Percentiles rank a stretch among this genome's conserved stretches.
These are phyloP conservation scores for Ictalurus punctatus DNA, from an alignment of 2,113 vertebrate genomes.

Conservation along the genomic window DNA sequence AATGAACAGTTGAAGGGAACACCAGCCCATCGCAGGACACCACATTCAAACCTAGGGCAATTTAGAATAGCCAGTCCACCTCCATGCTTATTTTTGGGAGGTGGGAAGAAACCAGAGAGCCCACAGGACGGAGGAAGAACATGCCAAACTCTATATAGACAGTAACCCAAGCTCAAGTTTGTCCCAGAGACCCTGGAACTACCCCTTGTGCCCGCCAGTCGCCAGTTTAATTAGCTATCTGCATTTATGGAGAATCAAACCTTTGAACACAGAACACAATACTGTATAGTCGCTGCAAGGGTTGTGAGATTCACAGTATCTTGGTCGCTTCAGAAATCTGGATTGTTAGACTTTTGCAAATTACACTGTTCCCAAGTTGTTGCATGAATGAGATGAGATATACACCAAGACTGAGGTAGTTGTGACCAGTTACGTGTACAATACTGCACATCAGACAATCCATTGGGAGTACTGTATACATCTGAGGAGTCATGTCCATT, in stretches of 20 bases:
- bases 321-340: neutral
- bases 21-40: neutral
- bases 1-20: neutral
- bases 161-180: neutral
- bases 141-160: neutral
- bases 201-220: neutral
- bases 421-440: too few species aligned
- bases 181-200: neutral
- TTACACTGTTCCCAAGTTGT: neutral
- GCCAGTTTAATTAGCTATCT: neutral
- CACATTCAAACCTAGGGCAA: too few species aligned
- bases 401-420: neutral
- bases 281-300: too few species aligned
- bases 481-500: neutral
- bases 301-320: too few species aligned
- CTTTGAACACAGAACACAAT: neutral
- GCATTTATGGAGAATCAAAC: neutral
- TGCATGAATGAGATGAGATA: neutral
- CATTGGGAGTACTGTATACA: neutral
- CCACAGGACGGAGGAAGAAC: neutral
- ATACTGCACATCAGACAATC: too few species aligned
- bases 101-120: neutral
- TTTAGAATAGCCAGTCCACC: neutral
- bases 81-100: neutral
- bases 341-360: neutral